phyloP scores from a whole-genome alignment of 2,113 vertebrate genomes.

The Corythoichthys haematopterus region DNA sequence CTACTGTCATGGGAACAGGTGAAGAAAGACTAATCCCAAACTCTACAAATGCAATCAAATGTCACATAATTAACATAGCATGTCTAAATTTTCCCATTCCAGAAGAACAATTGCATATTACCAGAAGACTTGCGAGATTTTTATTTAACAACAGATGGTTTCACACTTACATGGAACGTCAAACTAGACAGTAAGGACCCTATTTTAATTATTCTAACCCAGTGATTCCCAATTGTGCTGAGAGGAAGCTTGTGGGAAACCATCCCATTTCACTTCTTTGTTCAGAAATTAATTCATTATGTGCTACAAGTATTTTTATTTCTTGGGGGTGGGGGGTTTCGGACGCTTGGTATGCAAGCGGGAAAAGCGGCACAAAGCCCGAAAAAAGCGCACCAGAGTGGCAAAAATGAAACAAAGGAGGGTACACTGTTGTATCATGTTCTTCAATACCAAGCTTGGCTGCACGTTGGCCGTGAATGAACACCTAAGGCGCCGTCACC shows the following conservation, averaged over 20 bases:
- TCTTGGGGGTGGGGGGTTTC: too few relatives aligned
- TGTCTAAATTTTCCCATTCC: conserved; percentile 11
- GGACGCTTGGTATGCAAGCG: too few relatives aligned
- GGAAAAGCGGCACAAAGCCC: too few relatives aligned
- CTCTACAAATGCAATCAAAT: not conserved
- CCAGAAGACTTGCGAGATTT: conserved; percentile 94
- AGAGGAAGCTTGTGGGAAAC: not conserved
- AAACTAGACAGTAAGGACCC: conserved; percentile 80
- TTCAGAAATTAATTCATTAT: not conserved
- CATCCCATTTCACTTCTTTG: not conserved
- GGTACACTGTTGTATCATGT: too few relatives aligned
- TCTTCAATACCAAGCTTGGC: too few relatives aligned
- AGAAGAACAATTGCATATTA: conserved; percentile 87
- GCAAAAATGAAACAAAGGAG: too few relatives aligned
- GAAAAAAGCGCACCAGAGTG: too few relatives aligned
- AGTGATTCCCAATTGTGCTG: not conserved
- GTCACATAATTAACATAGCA: not conserved
- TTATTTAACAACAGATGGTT: conserved; percentile 91
- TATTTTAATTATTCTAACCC: not conserved
- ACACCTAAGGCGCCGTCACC: too few relatives aligned
- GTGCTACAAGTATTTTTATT: not conserved
- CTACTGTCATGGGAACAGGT: conserved; percentile 95
- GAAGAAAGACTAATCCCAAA: conserved; percentile 3
- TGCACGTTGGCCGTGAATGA: too few relatives aligned
- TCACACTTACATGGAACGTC: conserved; percentile 88